These are phyloP conservation scores for Acanthococcus lagerstroemiae DNA, from an alignment of 2,888 invertebrate genomes.

Conservation along the genomic window DNA sequence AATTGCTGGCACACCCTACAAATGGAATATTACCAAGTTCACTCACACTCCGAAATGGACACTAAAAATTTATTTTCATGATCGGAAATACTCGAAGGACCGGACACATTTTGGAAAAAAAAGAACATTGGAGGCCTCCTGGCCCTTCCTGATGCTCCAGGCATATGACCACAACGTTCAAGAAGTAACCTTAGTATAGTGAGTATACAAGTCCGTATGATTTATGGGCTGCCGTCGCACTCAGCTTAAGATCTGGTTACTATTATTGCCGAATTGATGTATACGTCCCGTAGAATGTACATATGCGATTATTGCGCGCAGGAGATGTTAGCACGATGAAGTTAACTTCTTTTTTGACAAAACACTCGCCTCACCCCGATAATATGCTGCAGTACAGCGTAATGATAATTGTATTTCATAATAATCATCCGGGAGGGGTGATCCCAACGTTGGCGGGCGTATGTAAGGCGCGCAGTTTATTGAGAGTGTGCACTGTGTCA, in stretches of 20 bases:
- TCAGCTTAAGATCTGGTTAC: not conserved
- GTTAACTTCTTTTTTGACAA: not conserved
- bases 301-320: not conserved
- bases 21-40: too few species aligned
- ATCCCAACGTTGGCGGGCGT: not conserved
- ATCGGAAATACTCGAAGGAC: too few species aligned
- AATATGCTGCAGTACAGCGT: not conserved
- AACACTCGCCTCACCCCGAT: not conserved
- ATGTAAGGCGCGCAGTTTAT: not conserved
- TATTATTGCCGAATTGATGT: not conserved
- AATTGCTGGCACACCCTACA: too few species aligned
- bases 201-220: not conserved
- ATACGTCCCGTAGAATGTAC: not conserved
- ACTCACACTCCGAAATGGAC: too few species aligned
- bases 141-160: too few species aligned
- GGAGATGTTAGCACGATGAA: not conserved
- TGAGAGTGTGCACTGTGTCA: not conserved
- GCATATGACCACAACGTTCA: too few species aligned
- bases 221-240: not conserved
- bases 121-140: too few species aligned
- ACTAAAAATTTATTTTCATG: too few species aligned
- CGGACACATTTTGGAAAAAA: too few species aligned
- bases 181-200: too few species aligned
- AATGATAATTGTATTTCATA: conserved; percentile 30
- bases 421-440: conserved; percentile 21